phyloP scores from a whole-genome alignment of 2,113 vertebrate genomes.

The Lepus timidus region DNA sequence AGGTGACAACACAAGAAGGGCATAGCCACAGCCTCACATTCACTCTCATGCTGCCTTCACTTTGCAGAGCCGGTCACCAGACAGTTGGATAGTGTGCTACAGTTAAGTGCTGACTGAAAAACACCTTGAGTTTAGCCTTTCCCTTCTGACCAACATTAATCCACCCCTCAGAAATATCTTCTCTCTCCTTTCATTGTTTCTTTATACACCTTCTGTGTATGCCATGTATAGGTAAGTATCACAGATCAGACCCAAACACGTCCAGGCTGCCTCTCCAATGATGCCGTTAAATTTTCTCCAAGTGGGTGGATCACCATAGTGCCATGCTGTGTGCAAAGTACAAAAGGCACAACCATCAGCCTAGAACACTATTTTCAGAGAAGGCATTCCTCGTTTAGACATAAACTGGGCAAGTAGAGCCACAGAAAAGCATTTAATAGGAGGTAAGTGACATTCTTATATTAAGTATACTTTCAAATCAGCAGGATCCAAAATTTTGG shows the following conservation, averaged over 20 bases:
- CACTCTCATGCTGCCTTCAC: fast-evolving
- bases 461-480: background rate
- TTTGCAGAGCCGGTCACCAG: background rate
- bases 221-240: background rate
- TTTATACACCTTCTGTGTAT: background rate
- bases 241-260: background rate
- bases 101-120: background rate
- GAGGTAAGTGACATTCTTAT: background rate
- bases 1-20: background rate
- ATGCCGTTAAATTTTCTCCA: background rate
- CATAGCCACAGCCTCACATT: background rate
- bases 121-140: background rate
- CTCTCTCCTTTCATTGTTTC: background rate
- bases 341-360: background rate
- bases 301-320: background rate
- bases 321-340: fast-evolving
- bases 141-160: background rate
- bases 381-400: background rate
- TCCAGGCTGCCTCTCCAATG: background rate
- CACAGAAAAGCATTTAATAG: background rate
- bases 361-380: background rate
- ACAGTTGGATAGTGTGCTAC: fast-evolving
- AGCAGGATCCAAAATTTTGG: slow-evolving; percentile 4
- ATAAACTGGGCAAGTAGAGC: background rate
- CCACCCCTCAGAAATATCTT: background rate